A percentile compares a stretch with the other conserved stretches of the same genome.
Conservation (phyloP, 2,797 vertebrate genomes). For the Zalophus californianus region DNA sequence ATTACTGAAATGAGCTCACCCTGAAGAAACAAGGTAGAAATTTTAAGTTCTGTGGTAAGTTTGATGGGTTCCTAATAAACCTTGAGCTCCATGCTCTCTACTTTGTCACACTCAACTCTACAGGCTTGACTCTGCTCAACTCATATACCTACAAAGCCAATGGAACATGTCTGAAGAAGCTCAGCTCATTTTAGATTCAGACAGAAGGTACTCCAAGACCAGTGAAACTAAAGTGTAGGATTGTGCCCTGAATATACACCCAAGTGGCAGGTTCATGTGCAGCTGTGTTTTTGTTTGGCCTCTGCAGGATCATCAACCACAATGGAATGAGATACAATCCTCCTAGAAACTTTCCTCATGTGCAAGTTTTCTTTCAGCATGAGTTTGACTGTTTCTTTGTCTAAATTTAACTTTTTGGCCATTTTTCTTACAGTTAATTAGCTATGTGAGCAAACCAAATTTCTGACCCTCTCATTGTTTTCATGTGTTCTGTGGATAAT, state of each 20-base stretch:
- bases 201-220: not conserved
- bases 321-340: not conserved
- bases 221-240: not conserved
- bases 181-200: not conserved
- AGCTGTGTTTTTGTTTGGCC: not conserved
- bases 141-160: not conserved
- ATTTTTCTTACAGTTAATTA: not conserved
- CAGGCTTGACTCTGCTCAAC: not conserved
- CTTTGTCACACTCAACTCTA: not conserved
- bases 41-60: not conserved
- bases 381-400: not conserved
- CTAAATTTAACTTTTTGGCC: not conserved
- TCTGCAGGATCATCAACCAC: not conserved
- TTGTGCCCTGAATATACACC: not conserved
- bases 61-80: not conserved
- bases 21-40: not conserved
- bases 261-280: not conserved
- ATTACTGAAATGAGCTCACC: not conserved
- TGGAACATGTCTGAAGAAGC: not conserved
- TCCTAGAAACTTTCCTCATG: not conserved
- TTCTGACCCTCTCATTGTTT: not conserved
- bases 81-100: not conserved
- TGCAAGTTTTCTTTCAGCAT: slow-evolving; percentile 32
- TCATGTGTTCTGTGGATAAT: not conserved
- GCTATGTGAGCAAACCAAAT: not conserved